phyloP scores from a whole-genome alignment of 2,797 vertebrate species.

The Enteromius trimaculatus region DNA sequence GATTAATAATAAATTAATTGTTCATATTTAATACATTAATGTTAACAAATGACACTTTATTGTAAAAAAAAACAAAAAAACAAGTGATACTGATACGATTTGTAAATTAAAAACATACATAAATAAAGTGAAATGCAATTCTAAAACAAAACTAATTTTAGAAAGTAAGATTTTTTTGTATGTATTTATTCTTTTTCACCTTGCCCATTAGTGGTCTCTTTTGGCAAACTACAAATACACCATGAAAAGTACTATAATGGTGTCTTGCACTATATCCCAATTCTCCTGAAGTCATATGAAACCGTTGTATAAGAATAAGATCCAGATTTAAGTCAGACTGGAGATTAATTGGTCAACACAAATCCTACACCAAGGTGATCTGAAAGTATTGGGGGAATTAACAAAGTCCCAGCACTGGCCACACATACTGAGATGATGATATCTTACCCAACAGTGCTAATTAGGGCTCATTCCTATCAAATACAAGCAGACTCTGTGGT shows the following conservation, averaged over 20 bases:
- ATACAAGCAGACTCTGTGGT: not conserved
- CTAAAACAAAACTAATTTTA: too few species aligned
- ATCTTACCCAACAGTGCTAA: slow-evolving; percentile 4
- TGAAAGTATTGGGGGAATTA: not conserved
- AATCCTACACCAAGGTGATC: slow-evolving; percentile 35
- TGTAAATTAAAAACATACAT: not conserved
- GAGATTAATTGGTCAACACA: slow-evolving; percentile 22
- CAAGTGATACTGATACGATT: not conserved
- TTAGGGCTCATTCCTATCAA: slow-evolving; percentile 24
- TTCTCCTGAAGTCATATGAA: not conserved
- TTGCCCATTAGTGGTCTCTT: not conserved
- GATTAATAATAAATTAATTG: too few species aligned
- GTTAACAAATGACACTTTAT: too few species aligned
- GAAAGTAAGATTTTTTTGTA: too few species aligned
- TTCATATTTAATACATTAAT: too few species aligned
- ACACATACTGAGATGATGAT: slow-evolving; percentile 10
- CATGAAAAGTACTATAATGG: too few species aligned
- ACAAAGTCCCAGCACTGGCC: not conserved
- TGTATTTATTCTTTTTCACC: too few species aligned
- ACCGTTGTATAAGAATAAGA: not conserved
- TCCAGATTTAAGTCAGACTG: slow-evolving; percentile 5
- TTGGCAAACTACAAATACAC: not conserved
- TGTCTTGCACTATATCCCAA: not conserved
- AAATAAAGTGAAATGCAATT: not conserved
- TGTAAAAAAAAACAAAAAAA: not conserved